These are phyloP conservation scores for Dinothrombium tinctorium DNA, from an alignment of 1,140 invertebrate genomes.

Conservation along the genomic window DNA sequence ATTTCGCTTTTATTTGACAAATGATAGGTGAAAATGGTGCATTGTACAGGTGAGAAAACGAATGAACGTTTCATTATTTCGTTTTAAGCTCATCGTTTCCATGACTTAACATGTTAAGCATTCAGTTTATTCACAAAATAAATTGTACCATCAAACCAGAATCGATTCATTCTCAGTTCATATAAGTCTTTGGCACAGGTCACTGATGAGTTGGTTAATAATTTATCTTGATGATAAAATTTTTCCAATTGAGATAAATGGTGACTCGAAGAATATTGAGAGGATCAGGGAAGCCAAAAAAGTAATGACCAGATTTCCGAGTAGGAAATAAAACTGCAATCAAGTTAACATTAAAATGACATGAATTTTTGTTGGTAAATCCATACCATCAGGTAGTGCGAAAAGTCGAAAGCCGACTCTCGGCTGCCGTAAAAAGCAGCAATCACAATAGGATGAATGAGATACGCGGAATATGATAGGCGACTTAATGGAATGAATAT, in stretches of 20 bases:
- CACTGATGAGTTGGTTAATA: too few species aligned
- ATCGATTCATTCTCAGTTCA: too few species aligned
- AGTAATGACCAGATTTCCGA: conserved; percentile 19
- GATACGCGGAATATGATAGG: conserved; percentile 24
- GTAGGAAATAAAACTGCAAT: conserved; percentile 15
- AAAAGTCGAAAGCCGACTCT: conserved; percentile 14
- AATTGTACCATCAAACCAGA: too few species aligned
- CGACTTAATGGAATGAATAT: conserved; percentile 21
- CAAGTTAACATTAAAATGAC: conserved; percentile 12
- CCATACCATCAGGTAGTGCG: conserved; percentile 13
- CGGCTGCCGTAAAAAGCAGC: conserved; percentile 15
- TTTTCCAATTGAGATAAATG: conserved; percentile 20
- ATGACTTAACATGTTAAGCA: too few species aligned
- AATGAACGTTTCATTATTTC: too few species aligned
- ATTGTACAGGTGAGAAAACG: too few species aligned
- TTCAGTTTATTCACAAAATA: too few species aligned
- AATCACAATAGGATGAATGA: conserved; percentile 22
- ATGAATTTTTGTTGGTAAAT: not conserved
- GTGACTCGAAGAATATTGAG: conserved; percentile 21
- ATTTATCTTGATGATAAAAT: too few species aligned
- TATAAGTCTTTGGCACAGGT: too few species aligned
- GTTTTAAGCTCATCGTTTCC: too few species aligned
- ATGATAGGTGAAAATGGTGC: too few species aligned
- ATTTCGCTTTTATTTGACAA: too few species aligned
- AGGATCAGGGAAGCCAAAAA: conserved; percentile 19